Conservation (phyloP, 2,888 invertebrate species). For the Drosophila greeni region DNA sequence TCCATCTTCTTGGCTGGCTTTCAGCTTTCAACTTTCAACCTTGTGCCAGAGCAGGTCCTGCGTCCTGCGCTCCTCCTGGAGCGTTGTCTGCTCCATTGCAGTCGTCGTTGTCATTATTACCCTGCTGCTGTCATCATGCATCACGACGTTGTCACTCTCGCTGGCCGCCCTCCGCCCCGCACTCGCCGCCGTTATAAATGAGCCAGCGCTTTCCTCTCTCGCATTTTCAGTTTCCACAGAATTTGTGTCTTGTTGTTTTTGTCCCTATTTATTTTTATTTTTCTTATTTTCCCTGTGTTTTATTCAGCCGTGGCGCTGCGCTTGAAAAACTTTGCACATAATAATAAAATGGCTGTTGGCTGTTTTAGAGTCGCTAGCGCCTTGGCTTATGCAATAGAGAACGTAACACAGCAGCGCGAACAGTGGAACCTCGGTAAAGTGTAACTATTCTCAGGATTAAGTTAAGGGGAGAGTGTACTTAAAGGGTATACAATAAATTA, state of each 20-base stretch:
- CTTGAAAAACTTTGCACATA: constrained; percentile 66
- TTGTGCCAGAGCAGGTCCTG: constrained; percentile 11
- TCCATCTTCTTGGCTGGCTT: constrained; percentile 22
- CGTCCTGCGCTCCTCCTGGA: constrained; percentile 12
- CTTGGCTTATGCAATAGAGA: constrained; percentile 67
- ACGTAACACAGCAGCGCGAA: constrained; percentile 24
- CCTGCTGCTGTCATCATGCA: constrained; percentile 71
- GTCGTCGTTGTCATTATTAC: constrained; percentile 68
- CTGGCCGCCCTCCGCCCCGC: neutral
- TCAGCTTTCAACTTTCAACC: constrained; percentile 27
- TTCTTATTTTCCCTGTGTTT: constrained; percentile 8
- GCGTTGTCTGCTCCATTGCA: constrained; percentile 56
- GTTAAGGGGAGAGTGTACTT: neutral
- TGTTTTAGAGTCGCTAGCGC: constrained; percentile 59
- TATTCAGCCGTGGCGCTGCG: constrained; percentile 41
- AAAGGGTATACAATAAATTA: too few relatives aligned
- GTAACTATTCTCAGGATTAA: too few relatives aligned
- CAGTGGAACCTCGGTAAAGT: neutral
- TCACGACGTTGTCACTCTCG: constrained; percentile 67
- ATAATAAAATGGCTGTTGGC: constrained; percentile 68
- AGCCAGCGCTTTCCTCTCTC: constrained; percentile 36
- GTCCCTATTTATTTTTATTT: constrained; percentile 19
- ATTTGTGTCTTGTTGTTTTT: constrained; percentile 53
- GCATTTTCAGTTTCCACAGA: constrained; percentile 49
- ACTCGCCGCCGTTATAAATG: constrained; percentile 32